Conservation (phyloP, 2,888 invertebrate species). For the Apamea monoglypha region DNA sequence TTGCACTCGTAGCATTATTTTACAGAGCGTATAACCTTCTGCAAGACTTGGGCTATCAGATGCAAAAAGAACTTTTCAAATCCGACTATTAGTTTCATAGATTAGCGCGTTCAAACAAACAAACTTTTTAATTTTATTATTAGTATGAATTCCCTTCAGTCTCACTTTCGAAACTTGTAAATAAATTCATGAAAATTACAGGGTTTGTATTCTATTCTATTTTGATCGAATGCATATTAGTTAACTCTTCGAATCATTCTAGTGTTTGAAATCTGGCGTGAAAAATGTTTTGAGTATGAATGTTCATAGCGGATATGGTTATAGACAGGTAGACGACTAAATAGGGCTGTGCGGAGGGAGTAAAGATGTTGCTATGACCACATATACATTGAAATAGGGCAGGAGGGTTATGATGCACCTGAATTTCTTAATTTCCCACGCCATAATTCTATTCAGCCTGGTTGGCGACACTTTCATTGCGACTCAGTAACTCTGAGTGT, state of each 20-base stretch:
- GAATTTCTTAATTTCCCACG: conserved; percentile 9
- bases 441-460: conserved; percentile 35
- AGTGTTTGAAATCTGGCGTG: not conserved
- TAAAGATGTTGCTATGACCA: not conserved
- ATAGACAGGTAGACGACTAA: not conserved
- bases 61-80: too few relatives aligned
- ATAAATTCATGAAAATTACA: not conserved
- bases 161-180: not conserved
- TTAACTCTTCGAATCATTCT: not conserved
- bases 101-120: too few relatives aligned
- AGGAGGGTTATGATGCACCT: not conserved
- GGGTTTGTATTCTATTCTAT: not conserved
- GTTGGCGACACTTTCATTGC: conserved; percentile 43
- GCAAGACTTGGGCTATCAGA: too few relatives aligned
- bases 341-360: not conserved
- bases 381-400: too few relatives aligned
- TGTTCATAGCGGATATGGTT: not conserved
- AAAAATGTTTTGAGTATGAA: not conserved
- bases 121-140: too few relatives aligned
- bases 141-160: not conserved
- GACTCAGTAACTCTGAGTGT: conserved; percentile 62
- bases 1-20: not conserved
- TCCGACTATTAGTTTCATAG: too few relatives aligned
- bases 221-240: not conserved
- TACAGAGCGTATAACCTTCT: too few relatives aligned